Base-by-base conservation (phyloP, 1,140 invertebrate species). In the Megalonaias nervosa region DNA sequence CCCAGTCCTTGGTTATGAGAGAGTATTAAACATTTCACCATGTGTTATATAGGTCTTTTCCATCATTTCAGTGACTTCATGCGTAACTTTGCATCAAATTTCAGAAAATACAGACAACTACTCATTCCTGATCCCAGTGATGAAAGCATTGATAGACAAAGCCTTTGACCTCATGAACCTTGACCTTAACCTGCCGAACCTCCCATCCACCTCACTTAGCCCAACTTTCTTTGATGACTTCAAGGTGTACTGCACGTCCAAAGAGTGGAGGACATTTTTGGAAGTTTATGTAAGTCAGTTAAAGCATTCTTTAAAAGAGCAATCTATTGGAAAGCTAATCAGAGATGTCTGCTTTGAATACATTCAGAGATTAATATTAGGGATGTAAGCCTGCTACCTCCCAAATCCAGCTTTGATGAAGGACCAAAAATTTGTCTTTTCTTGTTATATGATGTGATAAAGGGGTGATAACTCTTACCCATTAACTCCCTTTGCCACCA, bases 191-290 rank as follows among this genome's bases (percentile, higher is more conserved):
- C 83, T 94, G 15, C 93, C 93, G 0, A 91, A 92, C 82, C 82
- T 94, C 19, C 93, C 93, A 0, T 88, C 90, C 14, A 92, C 92
- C 5, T 89, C 90, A 11, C 89, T 92, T 13, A 93, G 93, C 6
- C 92, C 93, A 0, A 91, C 92, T 9, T 94, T 94, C 86, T 94
- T 93, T 86, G 93, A 94, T 70, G 92, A 93, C 80, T 94, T 94
- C 81, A 92, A 93, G 83, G 89, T 87, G 64, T 94, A 93, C 82
- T 92, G 91, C 77, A 90, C 91, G n/a, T 91, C 88, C 60, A 91
- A 92, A 73, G 93, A 94, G 80, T 94, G 94, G 94, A 89, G 84
- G 9, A 87, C 84, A 58, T 94, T 94, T 79, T 92, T 94, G 21
- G 90, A 92, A 58, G 92, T 91, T 62, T 93, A 93, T 91, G 93